Conservation (phyloP, 2,113 vertebrate species). For the Oryzias celebensis region DNA sequence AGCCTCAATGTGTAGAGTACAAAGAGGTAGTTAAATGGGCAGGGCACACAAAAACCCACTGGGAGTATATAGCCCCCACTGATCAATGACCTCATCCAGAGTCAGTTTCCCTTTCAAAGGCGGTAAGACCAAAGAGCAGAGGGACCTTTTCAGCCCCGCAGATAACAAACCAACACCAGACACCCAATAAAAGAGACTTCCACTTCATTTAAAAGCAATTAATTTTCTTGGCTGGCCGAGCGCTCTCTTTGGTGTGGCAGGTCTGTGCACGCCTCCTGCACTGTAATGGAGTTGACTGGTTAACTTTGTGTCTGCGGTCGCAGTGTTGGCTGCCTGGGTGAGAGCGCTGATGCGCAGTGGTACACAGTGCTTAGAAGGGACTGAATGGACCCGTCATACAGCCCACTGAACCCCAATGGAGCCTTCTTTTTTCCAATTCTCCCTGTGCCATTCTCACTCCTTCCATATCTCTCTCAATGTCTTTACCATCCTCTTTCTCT, state of each 20-base stretch:
- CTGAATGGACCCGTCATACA: slow-evolving; percentile 79
- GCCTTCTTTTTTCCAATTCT: slow-evolving; percentile 40
- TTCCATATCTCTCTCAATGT: slow-evolving; percentile 46
- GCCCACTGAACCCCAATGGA: slow-evolving; percentile 78
- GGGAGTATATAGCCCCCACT: slow-evolving; percentile 71
- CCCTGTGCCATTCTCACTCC: slow-evolving; percentile 44
- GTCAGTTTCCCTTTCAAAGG: slow-evolving; percentile 75
- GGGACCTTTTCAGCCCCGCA: slow-evolving; percentile 70
- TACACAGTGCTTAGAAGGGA: slow-evolving; percentile 72
- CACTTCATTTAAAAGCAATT: slow-evolving; percentile 86
- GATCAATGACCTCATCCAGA: slow-evolving; percentile 79
- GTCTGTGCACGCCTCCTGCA: slow-evolving; percentile 78
- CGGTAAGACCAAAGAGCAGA: slow-evolving; percentile 79
- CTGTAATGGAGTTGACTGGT: slow-evolving; percentile 82
- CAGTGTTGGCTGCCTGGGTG: slow-evolving; percentile 74
- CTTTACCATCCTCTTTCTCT: slow-evolving; percentile 54
- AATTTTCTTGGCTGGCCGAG: slow-evolving; percentile 79
- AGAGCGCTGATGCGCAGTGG: slow-evolving; percentile 78
- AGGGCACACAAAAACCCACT: slow-evolving; percentile 70
- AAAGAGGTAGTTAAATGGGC: slow-evolving; percentile 75
- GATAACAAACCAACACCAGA: slow-evolving; percentile 85
- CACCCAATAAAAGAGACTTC: slow-evolving; percentile 83
- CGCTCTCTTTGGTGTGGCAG: slow-evolving; percentile 81
- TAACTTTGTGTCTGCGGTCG: slow-evolving; percentile 78
- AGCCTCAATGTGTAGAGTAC: slow-evolving; percentile 56